phyloP scores from a whole-genome alignment of 2,888 invertebrate species.

The Synergus gifuensis region DNA sequence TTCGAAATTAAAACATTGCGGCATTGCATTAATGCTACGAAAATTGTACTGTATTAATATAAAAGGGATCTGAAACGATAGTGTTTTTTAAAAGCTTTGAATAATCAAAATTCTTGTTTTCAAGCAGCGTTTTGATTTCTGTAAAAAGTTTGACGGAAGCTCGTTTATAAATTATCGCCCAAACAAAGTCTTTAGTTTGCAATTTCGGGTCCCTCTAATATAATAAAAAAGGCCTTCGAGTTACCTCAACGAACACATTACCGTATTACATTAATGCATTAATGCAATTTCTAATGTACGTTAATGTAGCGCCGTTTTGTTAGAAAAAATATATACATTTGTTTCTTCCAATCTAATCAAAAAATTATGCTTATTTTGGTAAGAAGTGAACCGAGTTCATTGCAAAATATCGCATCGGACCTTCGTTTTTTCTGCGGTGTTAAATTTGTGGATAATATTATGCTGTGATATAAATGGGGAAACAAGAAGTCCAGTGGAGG shows the following conservation, averaged over 20 bases:
- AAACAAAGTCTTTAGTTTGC: background rate
- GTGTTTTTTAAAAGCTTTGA: background rate
- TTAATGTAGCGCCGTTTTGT: slow-evolving; percentile 22
- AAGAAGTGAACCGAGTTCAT: background rate
- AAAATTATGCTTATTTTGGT: background rate
- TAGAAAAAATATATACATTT: background rate
- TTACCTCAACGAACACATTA: slow-evolving; percentile 31
- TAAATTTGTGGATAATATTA: slow-evolving; percentile 6
- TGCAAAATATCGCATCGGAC: background rate
- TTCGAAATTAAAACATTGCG: background rate
- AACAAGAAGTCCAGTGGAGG: too few species aligned
- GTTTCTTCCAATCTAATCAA: background rate
- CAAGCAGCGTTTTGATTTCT: background rate
- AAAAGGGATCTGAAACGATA: background rate
- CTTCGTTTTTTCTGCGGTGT: background rate
- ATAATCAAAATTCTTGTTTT: background rate
- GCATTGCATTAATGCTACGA: background rate
- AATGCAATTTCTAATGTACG: background rate
- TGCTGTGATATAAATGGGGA: too few species aligned
- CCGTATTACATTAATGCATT: slow-evolving; percentile 3
- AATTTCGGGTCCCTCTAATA: slow-evolving; percentile 18
- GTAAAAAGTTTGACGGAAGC: background rate
- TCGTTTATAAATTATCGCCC: background rate
- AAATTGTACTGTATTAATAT: background rate
- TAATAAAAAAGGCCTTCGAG: slow-evolving; percentile 22